These are phyloP conservation scores for Heliornis fulica DNA, from an alignment of 2,113 vertebrate genomes.

Conservation along the genomic window DNA sequence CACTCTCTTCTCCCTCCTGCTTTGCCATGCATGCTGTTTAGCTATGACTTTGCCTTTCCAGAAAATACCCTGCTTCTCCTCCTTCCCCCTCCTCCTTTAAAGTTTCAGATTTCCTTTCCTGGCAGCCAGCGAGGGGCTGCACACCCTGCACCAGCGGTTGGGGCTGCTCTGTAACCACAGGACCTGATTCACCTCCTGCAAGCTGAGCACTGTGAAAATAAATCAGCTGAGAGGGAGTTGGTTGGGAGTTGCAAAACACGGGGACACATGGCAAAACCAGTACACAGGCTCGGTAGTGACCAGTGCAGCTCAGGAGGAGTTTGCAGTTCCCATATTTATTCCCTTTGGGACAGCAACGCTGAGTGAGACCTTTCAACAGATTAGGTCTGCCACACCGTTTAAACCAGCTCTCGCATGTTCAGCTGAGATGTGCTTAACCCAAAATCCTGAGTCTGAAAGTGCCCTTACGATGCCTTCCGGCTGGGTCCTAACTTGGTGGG, in stretches of 20 bases:
- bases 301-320: neutral
- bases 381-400: neutral
- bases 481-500: neutral
- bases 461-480: neutral
- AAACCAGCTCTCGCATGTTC: neutral
- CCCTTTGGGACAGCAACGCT: neutral
- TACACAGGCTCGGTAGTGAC: neutral
- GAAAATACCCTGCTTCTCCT: constrained; percentile 40
- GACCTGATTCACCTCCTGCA: constrained; percentile 29
- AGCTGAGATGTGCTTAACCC: neutral
- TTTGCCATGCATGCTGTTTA: constrained; percentile 27
- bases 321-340: neutral
- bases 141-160: neutral
- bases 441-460: neutral
- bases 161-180: neutral
- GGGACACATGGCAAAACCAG: neutral
- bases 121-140: constrained; percentile 31
- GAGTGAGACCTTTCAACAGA: constrained; percentile 42
- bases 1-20: neutral
- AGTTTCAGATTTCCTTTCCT: constrained; percentile 54
- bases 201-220: constrained; percentile 10
- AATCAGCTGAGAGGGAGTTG: constrained; percentile 40
- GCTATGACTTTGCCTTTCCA: constrained; percentile 19
- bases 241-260: neutral
- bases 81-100: constrained; percentile 40